Base-by-base conservation (phyloP, 2,888 invertebrate genomes). In the Machimus atricapillus region DNA sequence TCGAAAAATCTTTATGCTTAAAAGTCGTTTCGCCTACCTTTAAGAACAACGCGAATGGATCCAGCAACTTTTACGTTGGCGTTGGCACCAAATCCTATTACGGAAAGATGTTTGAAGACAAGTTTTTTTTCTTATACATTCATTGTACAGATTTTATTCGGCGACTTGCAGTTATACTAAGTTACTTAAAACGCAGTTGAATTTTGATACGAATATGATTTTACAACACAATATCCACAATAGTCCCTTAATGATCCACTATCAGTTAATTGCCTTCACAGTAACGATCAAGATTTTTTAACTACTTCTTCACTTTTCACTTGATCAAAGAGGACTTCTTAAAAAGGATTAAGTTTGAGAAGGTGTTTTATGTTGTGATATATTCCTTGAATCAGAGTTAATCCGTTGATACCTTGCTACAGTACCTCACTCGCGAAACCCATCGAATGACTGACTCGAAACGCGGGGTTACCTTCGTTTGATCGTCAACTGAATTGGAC, bases 11-110 rank as follows among this genome's bases (percentile, higher is more conserved):
- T 66, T 66, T 66, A 23, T 23, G 14, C 66, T 66, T 27, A 81
- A 43, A 37, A 56, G 52, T 56, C 40, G 40, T 56, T 56, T n/a
- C 56, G 46, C 81, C 81, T 81, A 81, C 81, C 56, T 81, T 81
- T 81, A 81, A 46, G 81, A 81, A 81, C 31, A 9, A 19, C 16
- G 14, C 81, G 19, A 43, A 14, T 40, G 52, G 52, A 43, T 56
- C 56, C 46, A 43, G 81, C 81, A 31, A 81, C 52, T 81, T 81
- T 81, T 81, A 81, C 56, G 81, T 81, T 81, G 81, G 81, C 81
- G 81, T 81, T 81, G 81, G 34, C 46, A 43, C 56, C 52, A 23
- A 81, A 81, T 56, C 81, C 81, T 81, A 81, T 52, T 81, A 81
- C 46, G 81, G 81, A 56, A 81, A 81, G 81, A 81, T 81, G 56